Base-by-base conservation (phyloP, 2,113 vertebrate genomes). In the Carassius carassius region DNA sequence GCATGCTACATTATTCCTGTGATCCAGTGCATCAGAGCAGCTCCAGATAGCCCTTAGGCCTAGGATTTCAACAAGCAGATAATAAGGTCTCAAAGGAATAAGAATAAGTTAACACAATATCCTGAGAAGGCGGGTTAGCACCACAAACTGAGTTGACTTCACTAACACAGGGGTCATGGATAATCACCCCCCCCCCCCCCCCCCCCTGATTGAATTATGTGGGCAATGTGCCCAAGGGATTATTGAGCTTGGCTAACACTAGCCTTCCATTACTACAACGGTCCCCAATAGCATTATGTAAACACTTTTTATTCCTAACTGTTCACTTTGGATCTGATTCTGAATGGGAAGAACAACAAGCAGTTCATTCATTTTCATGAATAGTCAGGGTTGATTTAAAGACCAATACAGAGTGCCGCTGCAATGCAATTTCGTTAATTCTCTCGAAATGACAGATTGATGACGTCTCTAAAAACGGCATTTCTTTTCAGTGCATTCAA, bases 281-380 rank as follows among this genome's bases (percentile, higher is more conserved):
- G 47, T 16, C 73, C 73, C 72, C 70, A 81, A 86, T 78, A 84
- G 74, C 60, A 78, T 89, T 89, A 86, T 84, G 63, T 80, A 85
- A 89, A 81, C 60, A 65, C 62, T 65, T 81, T 81, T 67, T 65
- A 81, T 81, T 63, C 14, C 23, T 32, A 67, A 29, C 23, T 16
- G 13, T 51, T 81, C 41, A 65, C 17, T 81, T 51, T 17, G 9
- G 23, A 73, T 83, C 56, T 25, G 11, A 63, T 32, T 65, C 70
- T n/a, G 63, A 78, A 65, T 9, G 16, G 73, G 7, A 12, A 32
- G 17, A 11, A 47, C 72, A 86, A 21, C 10, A 21, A 47, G 49
- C 14, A 47, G n/a, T 47, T 78, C 11, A 41, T 78, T 78, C n/a
- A 37, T 58, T 65, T 51, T 21, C 12, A 65, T 65, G n/a, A 12